Base-by-base conservation (phyloP, 2,797 vertebrate genomes). In the Bovichtus diacanthus region DNA sequence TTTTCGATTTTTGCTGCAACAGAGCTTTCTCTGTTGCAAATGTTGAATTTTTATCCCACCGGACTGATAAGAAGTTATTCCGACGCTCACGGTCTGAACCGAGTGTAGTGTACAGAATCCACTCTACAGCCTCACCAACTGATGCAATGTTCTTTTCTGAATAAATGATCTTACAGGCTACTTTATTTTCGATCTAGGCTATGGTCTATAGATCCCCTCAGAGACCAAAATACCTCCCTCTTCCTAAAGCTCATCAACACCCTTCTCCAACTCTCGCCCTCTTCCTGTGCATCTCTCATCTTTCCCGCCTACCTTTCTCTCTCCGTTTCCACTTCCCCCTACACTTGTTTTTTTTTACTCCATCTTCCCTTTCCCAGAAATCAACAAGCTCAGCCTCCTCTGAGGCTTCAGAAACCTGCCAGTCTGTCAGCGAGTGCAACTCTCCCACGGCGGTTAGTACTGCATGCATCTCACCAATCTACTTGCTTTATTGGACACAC, bases 331-430 rank as follows among this genome's bases (percentile, higher is more conserved):
- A 55, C 73, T 80, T 65, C 80, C 70, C 47, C 47, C 60, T 67
- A 74, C 73, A 21, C 66, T 78, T n/a, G n/a, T n/a, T n/a, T n/a
- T 38, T 84, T 63, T 76, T 78, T 73, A 47, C 73, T 74, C 61
- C 82, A 81, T 85, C 56, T 89, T 70, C 80, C 86, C 59, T 80
- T 79, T 50, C 70, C 85, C 96, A 99, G 98, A 99, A 99, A 92
- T 99, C 98, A 85, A 99, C 97, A 82, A 99, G 98, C 93, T 99
- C 98, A 0, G 97, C 98, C 0, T 99, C 98, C 83, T 99, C 98
- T 0, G 98, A 99, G 94, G 97, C 98, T 74, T 99, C 98, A 2
- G 98, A 99, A 89, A 97, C 97, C 82, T 99, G 97, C 94, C 98
- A 97, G 95, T 99, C 97, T 5, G 96, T 99, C 90, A 99, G 98